A percentile compares a stretch with the other conserved stretches of the same genome.
These are phyloP conservation scores for Felis chaus DNA, from an alignment of 2,113 vertebrate species.

Conservation along the genomic window DNA sequence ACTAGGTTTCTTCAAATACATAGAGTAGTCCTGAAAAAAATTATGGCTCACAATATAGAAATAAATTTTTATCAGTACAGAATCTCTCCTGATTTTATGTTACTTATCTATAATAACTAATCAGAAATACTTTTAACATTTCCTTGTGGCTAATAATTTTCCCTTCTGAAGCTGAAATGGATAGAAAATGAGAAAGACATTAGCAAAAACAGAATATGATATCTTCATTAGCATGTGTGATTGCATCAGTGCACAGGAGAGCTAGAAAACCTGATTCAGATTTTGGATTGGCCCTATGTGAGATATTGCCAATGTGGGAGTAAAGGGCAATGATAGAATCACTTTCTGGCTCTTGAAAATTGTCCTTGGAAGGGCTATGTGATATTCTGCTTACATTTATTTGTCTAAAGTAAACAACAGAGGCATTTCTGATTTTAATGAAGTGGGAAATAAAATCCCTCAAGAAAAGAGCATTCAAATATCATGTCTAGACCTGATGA, in stretches of 20 bases:
- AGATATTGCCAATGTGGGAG: not conserved
- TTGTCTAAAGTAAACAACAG: not conserved
- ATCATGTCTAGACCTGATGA: not conserved
- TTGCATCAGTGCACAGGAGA: not conserved
- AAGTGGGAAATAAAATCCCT: not conserved
- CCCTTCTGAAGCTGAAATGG: not conserved
- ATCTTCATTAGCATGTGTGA: not conserved
- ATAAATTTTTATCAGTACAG: not conserved
- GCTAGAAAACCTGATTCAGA: not conserved
- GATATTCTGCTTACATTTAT: not conserved
- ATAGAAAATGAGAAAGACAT: not conserved
- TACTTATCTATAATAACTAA: not conserved
- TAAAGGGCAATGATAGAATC: not conserved
- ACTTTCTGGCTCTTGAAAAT: not conserved
- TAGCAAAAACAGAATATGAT: not conserved
- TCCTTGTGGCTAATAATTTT: not conserved
- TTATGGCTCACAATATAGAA: not conserved
- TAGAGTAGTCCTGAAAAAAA: not conserved
- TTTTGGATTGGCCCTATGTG: not conserved
- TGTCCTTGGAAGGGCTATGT: not conserved
- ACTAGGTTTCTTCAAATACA: not conserved
- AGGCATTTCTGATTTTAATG: not conserved
- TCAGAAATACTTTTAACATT: not conserved
- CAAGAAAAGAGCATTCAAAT: not conserved
- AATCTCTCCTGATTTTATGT: not conserved